Base-by-base conservation (phyloP, 1,140 invertebrate genomes). In the Globodera ellingtonae region DNA sequence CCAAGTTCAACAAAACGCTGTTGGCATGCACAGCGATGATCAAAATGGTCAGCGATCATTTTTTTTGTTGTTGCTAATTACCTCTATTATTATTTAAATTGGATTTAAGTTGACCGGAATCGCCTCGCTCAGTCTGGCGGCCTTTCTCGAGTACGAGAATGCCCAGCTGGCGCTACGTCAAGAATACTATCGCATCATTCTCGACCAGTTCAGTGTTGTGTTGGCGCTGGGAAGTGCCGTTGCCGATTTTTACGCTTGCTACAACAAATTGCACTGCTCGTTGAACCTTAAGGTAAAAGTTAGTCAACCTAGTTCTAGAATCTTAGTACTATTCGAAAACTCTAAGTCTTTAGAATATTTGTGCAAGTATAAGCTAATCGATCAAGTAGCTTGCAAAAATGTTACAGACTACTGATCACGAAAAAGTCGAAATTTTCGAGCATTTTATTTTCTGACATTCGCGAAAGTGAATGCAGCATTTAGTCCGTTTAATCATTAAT, bases 161-260 rank as follows among this genome's bases (percentile, higher is more conserved):
- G 83, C 87, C 66, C 81, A 83, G 15, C 62, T 87, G 35, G 82
- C 83, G n/a, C 80, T 79, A 35, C 70, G 77, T 10, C 83, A 87
- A 47, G 84, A 89, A 15, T 88, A 88, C 82, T 88, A 88, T 70
- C 85, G 86, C 80, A 88, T 88, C 48, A 84, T 84, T 8, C 73
- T 88, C 46, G 87, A 88, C 50, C 87, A 89, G 67, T 82, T 88
- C 44, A 79, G 85, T n/a, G 85, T 82, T 4, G 76, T 89, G 79
- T 79, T 88, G 15, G 86, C 81, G 35, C 75, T 89, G 48, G 78
- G 62, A 35, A 87, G 83, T 80, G 86, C 87, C 10, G 66, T 85
- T 6, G 79, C 85, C 47, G 87, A 88, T 71, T 73, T 88, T n/a
- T 81, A 83, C 69, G 84, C 87, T 4, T 76, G 81, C 4, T 84